A percentile compares a stretch with the other conserved stretches of the same genome.
These are phyloP conservation scores for Aricia agestis DNA, from an alignment of 1,140 invertebrate species.

Conservation along the genomic window DNA sequence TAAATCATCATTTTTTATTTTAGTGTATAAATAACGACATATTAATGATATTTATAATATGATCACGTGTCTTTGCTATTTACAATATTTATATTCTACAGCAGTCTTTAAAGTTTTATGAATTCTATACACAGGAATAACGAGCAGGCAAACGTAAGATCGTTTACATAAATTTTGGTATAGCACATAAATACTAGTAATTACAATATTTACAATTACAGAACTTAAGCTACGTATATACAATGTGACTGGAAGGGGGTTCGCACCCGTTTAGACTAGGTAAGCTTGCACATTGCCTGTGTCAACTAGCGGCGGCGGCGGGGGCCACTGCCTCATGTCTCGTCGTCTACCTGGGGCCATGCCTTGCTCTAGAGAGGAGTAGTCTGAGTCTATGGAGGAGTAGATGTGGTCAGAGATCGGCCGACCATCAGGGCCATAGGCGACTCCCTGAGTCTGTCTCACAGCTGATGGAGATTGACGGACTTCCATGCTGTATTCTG, in stretches of 20 bases:
- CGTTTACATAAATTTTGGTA: slow-evolving; percentile 73
- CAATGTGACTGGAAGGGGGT: slow-evolving; percentile 71
- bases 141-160: slow-evolving; percentile 71
- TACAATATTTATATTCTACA: slow-evolving; percentile 73
- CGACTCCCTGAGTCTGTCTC: slow-evolving; percentile 66
- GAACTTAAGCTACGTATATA: slow-evolving; percentile 52
- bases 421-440: slow-evolving; percentile 74
- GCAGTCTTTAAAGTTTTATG: slow-evolving; percentile 75
- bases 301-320: slow-evolving; percentile 62
- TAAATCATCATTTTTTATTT: slow-evolving; percentile 65
- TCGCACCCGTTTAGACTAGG: slow-evolving; percentile 64
- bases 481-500: slow-evolving; percentile 67
- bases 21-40: slow-evolving; percentile 73
- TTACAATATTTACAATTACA: slow-evolving; percentile 74
- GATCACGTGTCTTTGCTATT: slow-evolving; percentile 73
- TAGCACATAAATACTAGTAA: slow-evolving; percentile 70
- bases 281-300: slow-evolving; percentile 69
- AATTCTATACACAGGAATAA: slow-evolving; percentile 72
- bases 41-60: slow-evolving; percentile 67
- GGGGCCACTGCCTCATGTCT: slow-evolving; percentile 66
- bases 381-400: slow-evolving; percentile 91
- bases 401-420: slow-evolving; percentile 91
- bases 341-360: slow-evolving; percentile 66
- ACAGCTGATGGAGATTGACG: slow-evolving; percentile 70
- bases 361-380: slow-evolving; percentile 76